phyloP scores from a whole-genome alignment of 2,797 vertebrate genomes.

The Schizopygopsis pylzovi region DNA sequence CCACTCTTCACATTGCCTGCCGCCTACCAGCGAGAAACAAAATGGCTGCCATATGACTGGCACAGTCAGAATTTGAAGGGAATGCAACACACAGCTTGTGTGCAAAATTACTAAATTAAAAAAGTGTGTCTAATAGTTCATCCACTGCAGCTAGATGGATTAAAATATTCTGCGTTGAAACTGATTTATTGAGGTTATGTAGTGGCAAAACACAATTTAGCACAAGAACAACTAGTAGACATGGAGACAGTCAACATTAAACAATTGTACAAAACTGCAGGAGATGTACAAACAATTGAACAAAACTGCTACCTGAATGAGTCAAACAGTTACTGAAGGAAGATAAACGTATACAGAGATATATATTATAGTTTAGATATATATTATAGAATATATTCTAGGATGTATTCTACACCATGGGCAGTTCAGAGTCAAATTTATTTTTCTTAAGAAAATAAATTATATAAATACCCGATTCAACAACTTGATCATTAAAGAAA shows the following conservation, averaged over 20 bases:
- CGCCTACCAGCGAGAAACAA: not conserved
- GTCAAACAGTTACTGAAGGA: not conserved
- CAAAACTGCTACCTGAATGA: not conserved
- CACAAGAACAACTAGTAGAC: not conserved
- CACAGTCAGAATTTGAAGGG: not conserved
- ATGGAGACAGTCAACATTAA: not conserved
- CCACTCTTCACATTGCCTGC: slow-evolving; percentile 1
- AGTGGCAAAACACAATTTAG: not conserved
- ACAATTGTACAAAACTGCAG: not conserved
- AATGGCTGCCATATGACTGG: slow-evolving; percentile 1
- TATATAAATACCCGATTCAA: no score
- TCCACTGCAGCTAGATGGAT: not conserved
- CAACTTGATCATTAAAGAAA: not conserved
- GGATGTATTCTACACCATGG: not conserved
- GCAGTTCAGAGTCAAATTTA: not conserved
- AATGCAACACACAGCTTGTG: not conserved
- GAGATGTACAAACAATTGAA: not conserved
- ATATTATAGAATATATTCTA: not conserved
- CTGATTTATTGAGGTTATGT: not conserved
- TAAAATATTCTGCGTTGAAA: not conserved
- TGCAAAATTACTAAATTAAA: not conserved
- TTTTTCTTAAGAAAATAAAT: not conserved
- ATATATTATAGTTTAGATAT: not conserved
- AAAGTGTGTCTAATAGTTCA: not conserved
- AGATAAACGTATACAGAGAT: not conserved